Base-by-base conservation (phyloP, 1,140 invertebrate genomes). In the Archivesica marissinica region DNA sequence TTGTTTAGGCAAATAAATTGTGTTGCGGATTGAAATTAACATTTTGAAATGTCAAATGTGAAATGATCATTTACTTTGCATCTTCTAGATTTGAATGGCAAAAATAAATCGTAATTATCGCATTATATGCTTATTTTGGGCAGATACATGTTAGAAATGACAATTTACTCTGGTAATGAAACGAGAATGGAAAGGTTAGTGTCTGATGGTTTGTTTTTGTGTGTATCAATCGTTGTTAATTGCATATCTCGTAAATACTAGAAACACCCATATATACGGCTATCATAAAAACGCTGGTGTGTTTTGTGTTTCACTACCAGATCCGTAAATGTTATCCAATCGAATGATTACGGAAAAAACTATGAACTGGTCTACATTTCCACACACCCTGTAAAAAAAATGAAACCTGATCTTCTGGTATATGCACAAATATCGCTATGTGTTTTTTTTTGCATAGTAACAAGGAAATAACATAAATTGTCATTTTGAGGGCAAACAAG, bases 21-120 rank as follows among this genome's bases (percentile, higher is more conserved):
- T 64, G n/a, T 59, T 59, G 3, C 38, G 15, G 59, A 13, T 35
- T 35, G 50, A 35, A 59, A 64, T 64, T 64, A 64, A 20, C 59
- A 64, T 64, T 35, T 64, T 13, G 9, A 64, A 64, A 64, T 64
- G 38, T 64, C 59, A 64, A 35, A 64, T 64, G 38, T 64, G 30
- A 64, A 35, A 35, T 35, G 59, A 64, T 64, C 59, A 64, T 64
- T 64, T 9, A 35, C 59, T 64, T 13, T 35, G 30, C 59, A n/a
- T 20, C 38, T 64, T 64, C 59, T 64, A 7, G 28, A 64, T 64
- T 64, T 64, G 23, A 11, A 35, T 35, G 30, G 59, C 9, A 64
- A 35, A 64, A 64, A 64, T 23, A 52, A 20, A 20, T n/a, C 17
- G 3, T 15, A 35, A 35, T 2, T 1, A 17, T 13, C n/a, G n/a